Conservation (phyloP, 2,888 invertebrate genomes). For the Ornithoptera priamus region DNA sequence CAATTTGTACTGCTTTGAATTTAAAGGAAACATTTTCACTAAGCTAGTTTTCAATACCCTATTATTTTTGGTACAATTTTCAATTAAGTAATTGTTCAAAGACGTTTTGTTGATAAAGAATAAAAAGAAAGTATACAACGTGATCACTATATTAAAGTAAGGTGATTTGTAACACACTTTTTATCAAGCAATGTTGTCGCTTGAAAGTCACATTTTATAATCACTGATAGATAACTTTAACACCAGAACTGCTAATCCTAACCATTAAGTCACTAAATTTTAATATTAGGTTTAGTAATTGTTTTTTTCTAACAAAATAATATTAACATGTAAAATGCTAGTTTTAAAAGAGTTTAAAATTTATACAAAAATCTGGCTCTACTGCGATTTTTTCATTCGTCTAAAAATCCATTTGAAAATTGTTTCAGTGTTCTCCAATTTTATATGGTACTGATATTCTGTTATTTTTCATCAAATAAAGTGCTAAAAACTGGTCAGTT, state of each 20-base stretch:
- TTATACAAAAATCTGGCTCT: conserved; percentile 8
- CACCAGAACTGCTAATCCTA: too few relatives aligned
- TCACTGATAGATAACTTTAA: too few relatives aligned
- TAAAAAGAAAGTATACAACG: too few relatives aligned
- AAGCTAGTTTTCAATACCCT: background rate
- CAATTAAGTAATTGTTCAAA: background rate
- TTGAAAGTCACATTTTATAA: too few relatives aligned
- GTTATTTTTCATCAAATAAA: conserved; percentile 10
- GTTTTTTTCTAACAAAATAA: too few relatives aligned
- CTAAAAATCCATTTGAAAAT: conserved; percentile 23
- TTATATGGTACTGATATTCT: conserved; percentile 3
- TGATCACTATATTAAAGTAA: too few relatives aligned
- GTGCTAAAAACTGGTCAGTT: background rate
- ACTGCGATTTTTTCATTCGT: conserved; percentile 16
- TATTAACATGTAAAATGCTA: background rate
- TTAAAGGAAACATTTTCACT: conserved; percentile 14
- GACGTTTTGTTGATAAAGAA: too few relatives aligned
- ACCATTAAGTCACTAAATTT: too few relatives aligned
- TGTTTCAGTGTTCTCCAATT: conserved; percentile 16
- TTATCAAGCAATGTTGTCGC: too few relatives aligned
- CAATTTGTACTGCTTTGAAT: conserved; percentile 31
- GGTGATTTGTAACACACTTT: too few relatives aligned
- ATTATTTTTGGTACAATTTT: background rate
- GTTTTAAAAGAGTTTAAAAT: conserved; percentile 3
- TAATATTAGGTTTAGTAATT: too few relatives aligned